phyloP scores from a whole-genome alignment of 2,113 vertebrate species.

The Terrapene triunguis region DNA sequence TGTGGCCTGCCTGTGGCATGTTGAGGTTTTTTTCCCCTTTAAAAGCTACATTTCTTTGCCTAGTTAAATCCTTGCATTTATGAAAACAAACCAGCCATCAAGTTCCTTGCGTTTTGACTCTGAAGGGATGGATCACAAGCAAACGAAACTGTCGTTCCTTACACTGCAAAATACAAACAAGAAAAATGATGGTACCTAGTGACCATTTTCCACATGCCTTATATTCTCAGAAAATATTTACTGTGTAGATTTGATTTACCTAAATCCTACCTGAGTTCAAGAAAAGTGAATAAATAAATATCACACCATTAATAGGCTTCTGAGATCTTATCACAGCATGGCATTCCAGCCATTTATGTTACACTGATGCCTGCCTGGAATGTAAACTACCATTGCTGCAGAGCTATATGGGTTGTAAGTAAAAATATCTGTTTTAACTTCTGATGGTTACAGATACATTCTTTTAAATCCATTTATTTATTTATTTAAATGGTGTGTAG shows the following conservation, averaged over 20 bases:
- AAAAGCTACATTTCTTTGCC: not conserved
- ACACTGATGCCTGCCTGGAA: constrained; percentile 40
- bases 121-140: not conserved
- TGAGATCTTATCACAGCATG: not conserved
- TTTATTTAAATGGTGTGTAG: accelerated
- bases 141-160: constrained; percentile 27
- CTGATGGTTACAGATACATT: not conserved
- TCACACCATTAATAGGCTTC: not conserved
- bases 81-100: constrained; percentile 15
- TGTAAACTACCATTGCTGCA: not conserved
- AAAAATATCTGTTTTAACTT: constrained; percentile 14
- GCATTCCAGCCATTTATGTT: not conserved
- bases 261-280: not conserved
- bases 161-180: constrained; percentile 23
- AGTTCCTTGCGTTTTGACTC: constrained; percentile 19
- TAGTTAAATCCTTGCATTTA: constrained; percentile 16
- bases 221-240: constrained; percentile 11
- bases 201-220: not conserved
- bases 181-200: not conserved
- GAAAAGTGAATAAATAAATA: not conserved
- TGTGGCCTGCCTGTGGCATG: not conserved
- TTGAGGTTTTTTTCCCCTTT: not conserved
- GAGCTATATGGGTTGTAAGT: constrained; percentile 15
- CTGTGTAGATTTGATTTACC: not conserved
- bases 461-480: not conserved